These are phyloP conservation scores for Drosophila mojavensis DNA, from an alignment of 1,140 invertebrate genomes.

Conservation along the genomic window DNA sequence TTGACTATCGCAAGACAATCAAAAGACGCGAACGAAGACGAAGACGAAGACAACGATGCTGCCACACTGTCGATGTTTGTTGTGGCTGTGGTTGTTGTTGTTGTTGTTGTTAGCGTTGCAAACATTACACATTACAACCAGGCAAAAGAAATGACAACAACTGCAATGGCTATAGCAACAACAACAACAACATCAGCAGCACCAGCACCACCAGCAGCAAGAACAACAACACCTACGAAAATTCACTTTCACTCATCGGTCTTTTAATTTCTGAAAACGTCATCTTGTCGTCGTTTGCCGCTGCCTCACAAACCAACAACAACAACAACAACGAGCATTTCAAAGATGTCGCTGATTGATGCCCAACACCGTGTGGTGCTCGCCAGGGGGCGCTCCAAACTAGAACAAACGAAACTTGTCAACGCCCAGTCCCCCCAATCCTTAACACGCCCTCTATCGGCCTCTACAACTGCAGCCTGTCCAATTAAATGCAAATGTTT, in stretches of 20 bases:
- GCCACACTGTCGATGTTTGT: conserved; percentile 7
- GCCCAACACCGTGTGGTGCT: conserved; percentile 21
- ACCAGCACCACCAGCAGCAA: conserved; percentile 12
- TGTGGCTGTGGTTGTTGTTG: conserved; percentile 36
- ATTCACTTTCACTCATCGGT: conserved; percentile 80
- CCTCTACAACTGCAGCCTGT: conserved; percentile 25
- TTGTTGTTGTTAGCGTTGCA: conserved; percentile 50
- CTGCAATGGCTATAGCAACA: conserved; percentile 20
- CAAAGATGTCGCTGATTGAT: conserved; percentile 62
- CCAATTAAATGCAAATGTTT: conserved; percentile 82
- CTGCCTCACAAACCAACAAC: conserved; percentile 57
- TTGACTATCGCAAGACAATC: conserved; percentile 80
- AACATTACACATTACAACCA: conserved; percentile 79
- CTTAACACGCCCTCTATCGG: neutral
- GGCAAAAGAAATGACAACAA: conserved; percentile 69
- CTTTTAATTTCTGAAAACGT: conserved; percentile 77
- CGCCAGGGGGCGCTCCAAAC: conserved; percentile 61
- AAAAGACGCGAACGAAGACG: conserved; percentile 64
- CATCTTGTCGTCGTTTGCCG: conserved; percentile 64
- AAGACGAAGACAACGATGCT: conserved; percentile 45
- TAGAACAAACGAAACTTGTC: conserved; percentile 71
- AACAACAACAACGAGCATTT: conserved; percentile 53
- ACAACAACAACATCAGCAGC: conserved; percentile 32
- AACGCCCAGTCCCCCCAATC: conserved; percentile 40
- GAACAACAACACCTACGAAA: conserved; percentile 60